Base-by-base conservation (phyloP, 2,888 invertebrate species). In the Aelia acuminata region DNA sequence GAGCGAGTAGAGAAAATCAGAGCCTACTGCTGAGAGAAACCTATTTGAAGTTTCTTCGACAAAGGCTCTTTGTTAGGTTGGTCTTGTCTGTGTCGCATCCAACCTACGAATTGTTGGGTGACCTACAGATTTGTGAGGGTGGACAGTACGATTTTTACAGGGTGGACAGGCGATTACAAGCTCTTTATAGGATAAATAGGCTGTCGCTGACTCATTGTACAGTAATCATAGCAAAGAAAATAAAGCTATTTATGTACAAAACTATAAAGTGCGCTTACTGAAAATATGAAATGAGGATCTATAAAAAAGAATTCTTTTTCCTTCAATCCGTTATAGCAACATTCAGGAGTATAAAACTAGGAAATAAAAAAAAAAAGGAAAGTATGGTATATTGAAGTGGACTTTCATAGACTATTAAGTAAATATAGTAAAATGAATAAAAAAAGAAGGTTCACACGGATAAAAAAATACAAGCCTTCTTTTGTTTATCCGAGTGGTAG, bases 11-110 rank as follows among this genome's bases (percentile, higher is more conserved):
- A 35, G 35, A 70, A 70, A 70, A 70, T 31, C 63, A 70, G 31
- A 70, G 35, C 63, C 35, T 70, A 35, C 63, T 35, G 63, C 31
- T 70, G 63, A 70, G 63, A 70, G 63, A 70, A 70, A 70, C 63
- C 63, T 35, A 70, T 70, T 70, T 31, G 63, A 70, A 35, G 63
- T 35, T 20, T 3, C 63, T 70, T 35, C 63, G 31, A 35, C 63
- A 70, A 70, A 70, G 20, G 15, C 18, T 7, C 63, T 31, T 70
- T 70, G 35, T 70, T 70, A 35, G 31, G 1, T 35, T 70, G 63
- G 31, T 63, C 31, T 26, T 1, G 63, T 63, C 63, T 26, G 31
- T 35, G 63, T 31, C 18, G 35, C 22, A 57, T 53, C 4, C 22
- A 4, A 26, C n/a, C 53, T 53, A 3, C 10, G 57, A 15, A 13